Base-by-base conservation (phyloP, 64 coral and sea anemone genomes). In the Catalaphyllia jardinei region DNA sequence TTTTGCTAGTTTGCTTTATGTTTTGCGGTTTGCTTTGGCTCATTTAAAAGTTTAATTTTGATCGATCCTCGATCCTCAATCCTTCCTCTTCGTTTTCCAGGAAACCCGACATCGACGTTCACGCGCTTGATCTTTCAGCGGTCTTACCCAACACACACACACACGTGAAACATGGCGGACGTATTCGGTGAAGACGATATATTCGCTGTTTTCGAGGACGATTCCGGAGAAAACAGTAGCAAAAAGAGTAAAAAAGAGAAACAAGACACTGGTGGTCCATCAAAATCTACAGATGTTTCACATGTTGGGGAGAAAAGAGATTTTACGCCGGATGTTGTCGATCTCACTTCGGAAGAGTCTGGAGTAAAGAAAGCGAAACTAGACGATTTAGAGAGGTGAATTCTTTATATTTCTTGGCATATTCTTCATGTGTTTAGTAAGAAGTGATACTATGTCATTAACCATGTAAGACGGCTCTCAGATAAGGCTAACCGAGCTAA, bases 131-230 rank as follows among this genome's bases (percentile, higher is more conserved):
- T n/a, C 22, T 24, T 6, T 79, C 76, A 79, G 76, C 76, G 49
- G 76, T 57, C 51, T 55, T 79, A 28, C 76, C 81, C 62, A 22
- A n/a, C n/a, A n/a, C n/a, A n/a, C n/a, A 46, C 15, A 17, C 1
- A 51, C 81, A 71, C 35, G 72, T 90, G 31, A 86, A 99, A 95
- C 30, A 99, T 99, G 97, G 97, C 97, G 60, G 97, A 95, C 46
- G 62, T 67, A 8, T 95, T 95, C 39, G 91, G 78, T 22, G 96
- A 87, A 31, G 83, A 94, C 63, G 92, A 95, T 72, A 88, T 99
- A 18, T 99, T 99, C 67, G 91, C 94, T 27, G 97, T 99, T 86
- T 99, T 99, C 87, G 97, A 99, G 52, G 86, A 95, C 63, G 86
- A 89, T 62, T 33, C 62, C 4, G 49, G 51, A 33, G 59, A 60